These are phyloP conservation scores for Medauroidea extradentata DNA, from an alignment of 1,140 invertebrate genomes.

Conservation along the genomic window DNA sequence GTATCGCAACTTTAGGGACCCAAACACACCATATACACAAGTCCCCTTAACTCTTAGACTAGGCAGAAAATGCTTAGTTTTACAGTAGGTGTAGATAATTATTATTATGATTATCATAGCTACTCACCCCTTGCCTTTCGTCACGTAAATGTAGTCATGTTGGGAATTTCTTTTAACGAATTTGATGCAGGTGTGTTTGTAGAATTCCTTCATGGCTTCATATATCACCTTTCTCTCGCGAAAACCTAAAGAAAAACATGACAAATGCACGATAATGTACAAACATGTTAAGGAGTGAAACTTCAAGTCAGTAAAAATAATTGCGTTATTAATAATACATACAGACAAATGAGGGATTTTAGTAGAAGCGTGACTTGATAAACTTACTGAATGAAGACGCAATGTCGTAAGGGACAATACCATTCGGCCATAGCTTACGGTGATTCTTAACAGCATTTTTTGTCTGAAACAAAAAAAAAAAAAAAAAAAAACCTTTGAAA, in stretches of 20 bases:
- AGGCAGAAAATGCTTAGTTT: too few relatives aligned
- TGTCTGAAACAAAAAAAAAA: slow-evolving; percentile 8
- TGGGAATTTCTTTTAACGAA: slow-evolving; percentile 36
- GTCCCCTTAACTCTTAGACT: too few relatives aligned
- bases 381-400: slow-evolving; percentile 33
- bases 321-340: too few relatives aligned
- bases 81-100: background rate
- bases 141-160: slow-evolving; percentile 37
- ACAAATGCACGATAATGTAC: too few relatives aligned
- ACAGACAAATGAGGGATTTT: too few relatives aligned
- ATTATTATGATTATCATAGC: too few relatives aligned
- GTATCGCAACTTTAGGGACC: too few relatives aligned
- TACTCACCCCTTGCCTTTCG: slow-evolving; percentile 33
- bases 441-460: slow-evolving; percentile 32
- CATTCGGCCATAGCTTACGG: slow-evolving; percentile 32
- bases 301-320: too few relatives aligned
- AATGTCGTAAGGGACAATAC: slow-evolving; percentile 41
- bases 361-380: too few relatives aligned
- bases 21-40: too few relatives aligned
- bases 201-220: slow-evolving; percentile 32
- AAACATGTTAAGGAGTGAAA: too few relatives aligned
- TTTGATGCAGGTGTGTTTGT: slow-evolving; percentile 36
- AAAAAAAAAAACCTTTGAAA: too few relatives aligned
- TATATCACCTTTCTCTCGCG: slow-evolving; percentile 32
- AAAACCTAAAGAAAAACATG: slow-evolving; percentile 18